A percentile compares a stretch with the other conserved stretches of the same genome.
Evolutionary conservation across 2,113 vertebrate genomes (phyloP).

Genomic region (Elachura formosa): DNA sequence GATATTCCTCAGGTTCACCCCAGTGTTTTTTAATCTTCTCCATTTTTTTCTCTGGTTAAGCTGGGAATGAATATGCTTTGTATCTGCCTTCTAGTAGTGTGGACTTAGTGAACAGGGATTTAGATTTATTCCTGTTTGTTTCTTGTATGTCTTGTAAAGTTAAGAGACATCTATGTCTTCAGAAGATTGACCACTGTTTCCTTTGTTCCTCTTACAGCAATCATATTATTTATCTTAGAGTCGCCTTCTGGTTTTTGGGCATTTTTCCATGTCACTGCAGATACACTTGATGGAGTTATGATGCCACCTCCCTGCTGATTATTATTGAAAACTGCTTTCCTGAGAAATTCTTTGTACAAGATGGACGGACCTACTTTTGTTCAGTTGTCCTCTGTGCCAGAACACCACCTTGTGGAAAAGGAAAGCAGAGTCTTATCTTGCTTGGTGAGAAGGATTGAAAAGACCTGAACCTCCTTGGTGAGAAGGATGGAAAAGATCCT

Average conservation of each 20-base stretch:
- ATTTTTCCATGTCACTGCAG: neutral
- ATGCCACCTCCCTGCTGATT: neutral
- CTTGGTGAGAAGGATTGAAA: neutral
- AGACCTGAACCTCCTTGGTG: neutral
- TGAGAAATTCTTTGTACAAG: neutral
- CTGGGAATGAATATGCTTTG: neutral
- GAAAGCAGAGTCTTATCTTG: neutral
- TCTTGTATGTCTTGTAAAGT: neutral
- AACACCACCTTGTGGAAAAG: slow-evolving; percentile 48
- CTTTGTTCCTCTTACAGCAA: neutral
- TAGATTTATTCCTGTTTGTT: slow-evolving; percentile 8
- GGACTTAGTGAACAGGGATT: neutral
- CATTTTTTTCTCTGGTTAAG: neutral
- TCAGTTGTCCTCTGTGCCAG: slow-evolving; percentile 12
- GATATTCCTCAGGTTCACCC: neutral
- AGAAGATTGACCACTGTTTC: neutral
- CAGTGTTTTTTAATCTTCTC: neutral
- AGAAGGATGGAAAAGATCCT: neutral
- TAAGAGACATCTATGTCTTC: neutral
- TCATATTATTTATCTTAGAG: neutral
- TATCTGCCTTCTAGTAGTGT: neutral
- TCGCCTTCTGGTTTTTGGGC: neutral
- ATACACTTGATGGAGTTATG: neutral
- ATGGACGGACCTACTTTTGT: neutral
- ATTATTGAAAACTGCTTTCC: neutral